Evolutionary conservation across 2,888 invertebrate genomes (phyloP).

Genomic region (Drosophila merina): DNA sequence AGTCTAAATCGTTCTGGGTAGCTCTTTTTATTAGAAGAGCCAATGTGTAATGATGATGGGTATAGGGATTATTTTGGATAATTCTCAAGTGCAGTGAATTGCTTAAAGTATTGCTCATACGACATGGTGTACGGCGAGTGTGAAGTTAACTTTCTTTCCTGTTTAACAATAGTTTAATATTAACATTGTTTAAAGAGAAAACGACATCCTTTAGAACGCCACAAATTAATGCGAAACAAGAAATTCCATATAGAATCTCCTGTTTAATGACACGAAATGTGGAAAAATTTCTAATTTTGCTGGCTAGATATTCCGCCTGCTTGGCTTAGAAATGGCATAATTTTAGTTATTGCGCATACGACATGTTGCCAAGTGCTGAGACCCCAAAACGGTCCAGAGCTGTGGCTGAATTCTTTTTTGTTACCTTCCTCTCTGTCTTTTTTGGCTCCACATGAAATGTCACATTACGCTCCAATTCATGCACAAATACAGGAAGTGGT

Average conservation of each 20-base stretch:
- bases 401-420: conserved; percentile 11
- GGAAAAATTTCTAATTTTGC: neutral
- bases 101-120: neutral
- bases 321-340: conserved; percentile 23
- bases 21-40: neutral
- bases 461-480: conserved; percentile 75
- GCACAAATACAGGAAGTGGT: conserved; percentile 71
- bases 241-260: no score
- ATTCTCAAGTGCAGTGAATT: neutral
- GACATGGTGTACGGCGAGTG: neutral
- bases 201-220: no score
- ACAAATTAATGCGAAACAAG: no score
- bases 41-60: conserved; percentile 4
- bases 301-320: neutral
- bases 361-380: conserved; percentile 40
- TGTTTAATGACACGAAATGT: neutral
- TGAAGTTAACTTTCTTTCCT: neutral
- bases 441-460: conserved; percentile 62
- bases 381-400: conserved; percentile 30
- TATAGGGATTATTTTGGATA: neutral
- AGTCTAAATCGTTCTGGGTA: neutral
- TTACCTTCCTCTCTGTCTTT: conserved; percentile 22
- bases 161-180: no score
- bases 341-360: conserved; percentile 61
- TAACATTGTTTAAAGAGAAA: no score